A percentile compares a stretch with the other conserved stretches of the same genome.
Evolutionary conservation across 2,113 vertebrate genomes (phyloP).

Genomic region (Myrmecophaga tridactyla): DNA sequence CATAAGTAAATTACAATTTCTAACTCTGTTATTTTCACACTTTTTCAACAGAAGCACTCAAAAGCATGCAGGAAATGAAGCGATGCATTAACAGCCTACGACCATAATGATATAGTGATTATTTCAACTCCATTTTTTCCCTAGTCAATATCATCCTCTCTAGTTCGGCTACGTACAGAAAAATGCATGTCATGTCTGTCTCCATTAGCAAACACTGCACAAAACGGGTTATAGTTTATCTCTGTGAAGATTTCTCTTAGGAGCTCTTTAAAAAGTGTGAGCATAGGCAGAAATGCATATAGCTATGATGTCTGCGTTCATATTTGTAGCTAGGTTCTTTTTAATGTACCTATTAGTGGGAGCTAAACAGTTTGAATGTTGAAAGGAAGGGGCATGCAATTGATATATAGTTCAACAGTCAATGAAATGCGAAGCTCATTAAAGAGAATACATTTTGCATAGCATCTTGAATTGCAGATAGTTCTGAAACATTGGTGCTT

Average conservation of each 20-base stretch:
- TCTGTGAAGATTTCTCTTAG: slow-evolving; percentile 73
- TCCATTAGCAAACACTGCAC: slow-evolving; percentile 66
- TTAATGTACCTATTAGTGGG: slow-evolving; percentile 75
- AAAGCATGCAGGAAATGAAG: neutral
- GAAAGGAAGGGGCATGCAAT: slow-evolving; percentile 62
- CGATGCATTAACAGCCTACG: neutral
- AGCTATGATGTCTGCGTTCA: slow-evolving; percentile 69
- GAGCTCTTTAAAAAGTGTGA: slow-evolving; percentile 75
- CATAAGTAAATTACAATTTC: neutral
- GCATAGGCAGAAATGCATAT: slow-evolving; percentile 70
- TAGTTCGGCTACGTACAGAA: neutral
- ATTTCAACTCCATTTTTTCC: neutral
- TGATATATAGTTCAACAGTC: slow-evolving; percentile 69
- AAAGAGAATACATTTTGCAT: slow-evolving; percentile 55
- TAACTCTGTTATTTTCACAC: neutral
- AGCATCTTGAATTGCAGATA: slow-evolving; percentile 25
- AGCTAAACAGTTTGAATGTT: slow-evolving; percentile 73
- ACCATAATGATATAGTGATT: neutral
- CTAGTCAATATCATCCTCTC: neutral
- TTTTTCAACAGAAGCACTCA: neutral
- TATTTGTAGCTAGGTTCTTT: slow-evolving; percentile 71
- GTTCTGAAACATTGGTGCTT: slow-evolving; percentile 29
- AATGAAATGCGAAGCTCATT: slow-evolving; percentile 58
- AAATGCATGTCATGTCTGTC: slow-evolving; percentile 17
- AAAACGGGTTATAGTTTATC: slow-evolving; percentile 71